Percentiles rank a stretch among this genome's conserved stretches.
Evolutionary conservation across 2,113 vertebrate genomes (phyloP).

Genomic region (Cygnus atratus): DNA sequence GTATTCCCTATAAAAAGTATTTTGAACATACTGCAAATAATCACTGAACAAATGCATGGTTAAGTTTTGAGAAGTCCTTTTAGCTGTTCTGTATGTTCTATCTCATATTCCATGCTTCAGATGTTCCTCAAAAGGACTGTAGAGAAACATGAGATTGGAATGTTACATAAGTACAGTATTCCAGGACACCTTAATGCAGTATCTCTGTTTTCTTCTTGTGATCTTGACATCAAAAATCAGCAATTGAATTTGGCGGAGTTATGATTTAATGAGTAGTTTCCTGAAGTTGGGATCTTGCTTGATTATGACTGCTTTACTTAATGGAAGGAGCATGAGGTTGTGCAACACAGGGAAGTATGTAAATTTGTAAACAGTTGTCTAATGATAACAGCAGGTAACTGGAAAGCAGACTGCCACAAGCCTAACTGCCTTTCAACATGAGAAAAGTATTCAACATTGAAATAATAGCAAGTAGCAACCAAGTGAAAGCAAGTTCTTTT

Average conservation of each 20-base stretch:
- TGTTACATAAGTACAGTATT: not conserved
- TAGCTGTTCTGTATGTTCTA: not conserved
- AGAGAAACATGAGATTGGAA: not conserved
- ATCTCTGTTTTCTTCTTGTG: not conserved
- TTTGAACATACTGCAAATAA: not conserved
- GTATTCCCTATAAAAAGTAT: not conserved
- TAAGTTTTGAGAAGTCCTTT: not conserved
- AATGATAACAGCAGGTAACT: not conserved
- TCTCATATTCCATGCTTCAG: not conserved
- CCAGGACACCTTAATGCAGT: not conserved
- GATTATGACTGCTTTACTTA: not conserved
- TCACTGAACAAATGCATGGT: not conserved
- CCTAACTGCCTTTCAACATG: not conserved
- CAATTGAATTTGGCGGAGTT: not conserved
- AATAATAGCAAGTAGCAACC: not conserved
- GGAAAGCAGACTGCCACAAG: not conserved
- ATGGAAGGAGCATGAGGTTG: not conserved
- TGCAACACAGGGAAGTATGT: not conserved
- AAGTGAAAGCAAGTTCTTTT: not conserved
- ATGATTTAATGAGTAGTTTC: not conserved
- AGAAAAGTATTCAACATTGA: not conserved
- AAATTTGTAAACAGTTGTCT: not conserved
- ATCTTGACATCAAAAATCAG: not conserved
- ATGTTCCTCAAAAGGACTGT: not conserved
- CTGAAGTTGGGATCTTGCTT: not conserved